Base-by-base conservation (phyloP, 2,888 invertebrate genomes). In the Andrena flavipes region DNA sequence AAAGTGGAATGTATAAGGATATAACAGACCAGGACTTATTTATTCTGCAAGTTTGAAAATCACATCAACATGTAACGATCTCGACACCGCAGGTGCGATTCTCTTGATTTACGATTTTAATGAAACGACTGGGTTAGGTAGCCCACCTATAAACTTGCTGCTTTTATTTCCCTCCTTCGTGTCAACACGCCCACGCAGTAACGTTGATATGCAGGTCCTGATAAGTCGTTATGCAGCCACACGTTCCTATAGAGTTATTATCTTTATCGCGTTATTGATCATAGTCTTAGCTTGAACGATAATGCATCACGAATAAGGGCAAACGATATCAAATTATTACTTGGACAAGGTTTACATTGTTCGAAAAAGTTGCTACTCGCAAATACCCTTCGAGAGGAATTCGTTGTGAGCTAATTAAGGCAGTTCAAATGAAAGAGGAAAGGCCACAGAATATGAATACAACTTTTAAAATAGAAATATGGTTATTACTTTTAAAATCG, bases 231-330 rank as follows among this genome's bases (percentile, higher is more conserved):
- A 71, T 84, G 84, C 86, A 89, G 84, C 87, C 78, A 87, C 90
- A 87, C 87, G 90, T 89, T 92, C 89, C 90, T 92, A 92, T 93
- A 90, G 91, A 92, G 92, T 92, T 91, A 92, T 92, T 93, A 92
- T 90, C 83, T 87, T 91, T 92, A 93, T 93, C 93, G 89, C 63
- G 68, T 67, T 77, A 74, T 80, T 74, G 84, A 91, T 91, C 90
- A 80, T 74, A 23, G 62, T 20, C 48, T 33, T 54, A n/a, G 60
- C 16, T 13, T 42, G 33, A 49, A 67, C 68, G 51, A 70, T 74
- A 68, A 35, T 13, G 30, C 29, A 56, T 20, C 56, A 5, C 2
- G 7, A 16, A 42, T 59, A 33, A 20, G 54, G 60, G 51, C 3
- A 49, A 67, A 67, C 51, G 4, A 16, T 67, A 49, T 67, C 67